These are phyloP conservation scores for Limnephilus marmoratus DNA, from an alignment of 2,888 invertebrate species.

Conservation along the genomic window DNA sequence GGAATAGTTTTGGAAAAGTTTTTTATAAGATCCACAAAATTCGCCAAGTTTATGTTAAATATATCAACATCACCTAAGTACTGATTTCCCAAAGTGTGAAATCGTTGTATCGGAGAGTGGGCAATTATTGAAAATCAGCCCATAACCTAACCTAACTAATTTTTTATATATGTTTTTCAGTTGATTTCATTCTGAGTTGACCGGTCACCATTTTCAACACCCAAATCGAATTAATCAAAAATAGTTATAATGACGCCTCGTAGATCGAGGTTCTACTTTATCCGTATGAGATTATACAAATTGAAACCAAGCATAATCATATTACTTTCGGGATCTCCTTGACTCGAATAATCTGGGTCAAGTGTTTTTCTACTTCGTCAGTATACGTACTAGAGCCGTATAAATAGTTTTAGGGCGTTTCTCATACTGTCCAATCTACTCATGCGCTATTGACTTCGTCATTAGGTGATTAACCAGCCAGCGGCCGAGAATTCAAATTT, in stretches of 20 bases:
- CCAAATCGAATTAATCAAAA: neutral
- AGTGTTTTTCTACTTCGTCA: neutral
- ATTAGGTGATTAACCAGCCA: neutral
- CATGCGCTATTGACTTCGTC: neutral
- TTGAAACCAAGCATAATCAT: conserved; percentile 9
- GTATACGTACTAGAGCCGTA: neutral
- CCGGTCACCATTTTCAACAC: too few relatives aligned
- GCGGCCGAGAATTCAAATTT: too few relatives aligned
- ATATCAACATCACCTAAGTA: too few relatives aligned
- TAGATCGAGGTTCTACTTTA: neutral
- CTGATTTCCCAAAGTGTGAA: too few relatives aligned
- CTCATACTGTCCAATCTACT: neutral
- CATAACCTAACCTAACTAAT: too few relatives aligned
- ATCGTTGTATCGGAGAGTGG: too few relatives aligned
- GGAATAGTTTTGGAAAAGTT: too few relatives aligned
- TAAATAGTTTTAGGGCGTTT: neutral
- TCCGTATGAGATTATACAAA: neutral
- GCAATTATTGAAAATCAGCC: too few relatives aligned
- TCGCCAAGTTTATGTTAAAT: too few relatives aligned
- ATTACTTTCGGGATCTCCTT: conserved; percentile 7
- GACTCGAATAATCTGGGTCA: conserved; percentile 10
- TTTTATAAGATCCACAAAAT: too few relatives aligned
- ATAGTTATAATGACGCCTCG: neutral
- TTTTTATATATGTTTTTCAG: too few relatives aligned
- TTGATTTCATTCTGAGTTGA: too few relatives aligned